phyloP scores from a whole-genome alignment of 2,113 vertebrate genomes.

The Cryptotis parvus region DNA sequence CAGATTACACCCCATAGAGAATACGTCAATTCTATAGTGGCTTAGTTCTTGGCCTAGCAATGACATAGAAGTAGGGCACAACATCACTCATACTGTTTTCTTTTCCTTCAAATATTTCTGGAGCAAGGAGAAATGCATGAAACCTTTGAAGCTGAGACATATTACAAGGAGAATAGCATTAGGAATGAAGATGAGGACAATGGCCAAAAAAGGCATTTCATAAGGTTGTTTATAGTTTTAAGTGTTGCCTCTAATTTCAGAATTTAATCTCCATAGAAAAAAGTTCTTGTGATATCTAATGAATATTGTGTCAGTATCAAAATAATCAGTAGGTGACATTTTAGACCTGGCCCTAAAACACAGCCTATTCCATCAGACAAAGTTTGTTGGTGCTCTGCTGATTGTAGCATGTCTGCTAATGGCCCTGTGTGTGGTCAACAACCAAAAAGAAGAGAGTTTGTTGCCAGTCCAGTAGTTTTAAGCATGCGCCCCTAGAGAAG shows the following conservation, averaged over 20 bases:
- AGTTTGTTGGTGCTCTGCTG: neutral
- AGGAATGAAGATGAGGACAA: neutral
- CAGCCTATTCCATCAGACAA: neutral
- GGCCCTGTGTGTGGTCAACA: neutral
- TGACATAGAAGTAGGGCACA: slow-evolving; percentile 10
- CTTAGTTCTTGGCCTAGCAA: slow-evolving; percentile 24
- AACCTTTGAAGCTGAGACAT: neutral
- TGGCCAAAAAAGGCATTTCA: neutral
- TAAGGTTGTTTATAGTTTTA: neutral
- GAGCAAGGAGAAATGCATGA: neutral
- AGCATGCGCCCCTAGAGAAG: neutral
- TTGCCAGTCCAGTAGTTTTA: neutral
- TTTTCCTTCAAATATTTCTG: slow-evolving; percentile 40
- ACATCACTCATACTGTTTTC: slow-evolving; percentile 29
- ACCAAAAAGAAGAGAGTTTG: neutral
- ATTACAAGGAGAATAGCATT: neutral
- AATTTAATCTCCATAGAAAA: neutral
- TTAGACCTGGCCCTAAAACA: neutral
- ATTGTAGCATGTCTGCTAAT: neutral
- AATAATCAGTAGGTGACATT: neutral
- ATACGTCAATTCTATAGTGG: neutral
- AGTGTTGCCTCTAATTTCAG: slow-evolving; percentile 18
- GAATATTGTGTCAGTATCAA: neutral
- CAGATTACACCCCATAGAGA: neutral
- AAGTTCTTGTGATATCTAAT: neutral